Evolutionary conservation across 2,888 invertebrate genomes (phyloP), one percentile per base, ranked within the genome.

Genomic region (Prosopocoilus inquinatus): DNA sequence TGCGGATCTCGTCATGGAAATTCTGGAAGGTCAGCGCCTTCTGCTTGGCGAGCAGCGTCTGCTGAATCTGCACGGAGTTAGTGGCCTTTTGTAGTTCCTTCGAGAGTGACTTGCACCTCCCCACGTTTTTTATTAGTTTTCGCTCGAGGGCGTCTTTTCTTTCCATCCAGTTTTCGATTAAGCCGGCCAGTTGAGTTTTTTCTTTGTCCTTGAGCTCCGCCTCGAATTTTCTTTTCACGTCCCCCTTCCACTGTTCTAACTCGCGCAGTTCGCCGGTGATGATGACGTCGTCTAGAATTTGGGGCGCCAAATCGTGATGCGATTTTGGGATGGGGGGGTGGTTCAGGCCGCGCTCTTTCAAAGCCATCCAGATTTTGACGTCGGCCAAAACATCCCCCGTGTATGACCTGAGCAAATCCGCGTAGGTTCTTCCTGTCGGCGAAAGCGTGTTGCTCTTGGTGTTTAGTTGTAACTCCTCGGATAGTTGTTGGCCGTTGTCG

Each of bases 161-260:
- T 15, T 8, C 80, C 78, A 33, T 60, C 67, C 66, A 65, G 43
- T 59, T 59, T 12, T 57, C 50, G 13, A 59, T 55, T 32, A 67
- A 48, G 5, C 53, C 35, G 4, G 52, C 43, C 12, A 67, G n/a
- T 12, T 58, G 58, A 11, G 61, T 57, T 44, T 65, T 60, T 54
- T 66, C 60, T 35, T 59, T 66, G 3, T 61, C 57, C 35, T 67
- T 64, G 67, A 86, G 83, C 74, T 86, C 85, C 39, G 75, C 72
- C 66, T 83, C 80, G 66, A 85, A 89, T 5, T 83, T 68, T 57
- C 83, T 80, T 67, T 87, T 84, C 66, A 89, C 85, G 20, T 81
- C 79, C 58, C 84, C 82, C 68, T 89, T 90, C 90, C 90, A 91
- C 16, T 84, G 84, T 67, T 88, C 87, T 1, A 91, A 75, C 58